Percentiles rank a stretch among this genome's conserved stretches.
Evolutionary conservation across 2,888 invertebrate genomes (phyloP).

Genomic region (Tetheella fluctuosa): DNA sequence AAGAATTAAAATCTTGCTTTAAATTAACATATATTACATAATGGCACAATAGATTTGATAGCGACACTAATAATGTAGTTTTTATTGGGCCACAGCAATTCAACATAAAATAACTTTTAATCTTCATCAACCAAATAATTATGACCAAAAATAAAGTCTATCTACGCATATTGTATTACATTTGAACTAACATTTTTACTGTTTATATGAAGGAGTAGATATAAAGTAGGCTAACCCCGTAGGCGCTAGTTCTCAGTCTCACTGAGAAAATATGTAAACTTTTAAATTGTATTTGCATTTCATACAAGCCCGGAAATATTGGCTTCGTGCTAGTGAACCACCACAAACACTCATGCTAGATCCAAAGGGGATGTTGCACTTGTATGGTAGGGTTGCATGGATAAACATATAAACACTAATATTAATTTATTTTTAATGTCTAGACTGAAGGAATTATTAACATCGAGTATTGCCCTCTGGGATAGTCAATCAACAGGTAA

Average conservation of each 20-base stretch:
- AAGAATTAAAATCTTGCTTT: too few species aligned
- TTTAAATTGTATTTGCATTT: constrained; percentile 83
- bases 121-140: too few species aligned
- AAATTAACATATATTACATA: too few species aligned
- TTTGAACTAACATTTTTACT: constrained; percentile 15
- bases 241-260: constrained; percentile 71
- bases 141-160: too few species aligned
- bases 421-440: constrained; percentile 24
- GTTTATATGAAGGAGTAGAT: constrained; percentile 32
- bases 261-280: constrained; percentile 78
- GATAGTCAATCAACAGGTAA: constrained; percentile 7
- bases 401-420: constrained; percentile 26
- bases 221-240: constrained; percentile 43
- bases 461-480: background rate
- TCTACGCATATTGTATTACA: constrained; percentile 17
- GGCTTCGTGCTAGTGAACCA: constrained; percentile 62
- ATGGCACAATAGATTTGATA: too few species aligned
- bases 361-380: constrained; percentile 46
- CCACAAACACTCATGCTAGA: constrained; percentile 61
- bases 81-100: background rate
- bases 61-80: too few species aligned
- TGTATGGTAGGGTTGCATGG: constrained; percentile 42
- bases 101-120: background rate
- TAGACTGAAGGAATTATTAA: constrained; percentile 12
- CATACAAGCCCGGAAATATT: constrained; percentile 77